Base-by-base conservation (phyloP, 2,113 vertebrate genomes). In the Felis chaus region DNA sequence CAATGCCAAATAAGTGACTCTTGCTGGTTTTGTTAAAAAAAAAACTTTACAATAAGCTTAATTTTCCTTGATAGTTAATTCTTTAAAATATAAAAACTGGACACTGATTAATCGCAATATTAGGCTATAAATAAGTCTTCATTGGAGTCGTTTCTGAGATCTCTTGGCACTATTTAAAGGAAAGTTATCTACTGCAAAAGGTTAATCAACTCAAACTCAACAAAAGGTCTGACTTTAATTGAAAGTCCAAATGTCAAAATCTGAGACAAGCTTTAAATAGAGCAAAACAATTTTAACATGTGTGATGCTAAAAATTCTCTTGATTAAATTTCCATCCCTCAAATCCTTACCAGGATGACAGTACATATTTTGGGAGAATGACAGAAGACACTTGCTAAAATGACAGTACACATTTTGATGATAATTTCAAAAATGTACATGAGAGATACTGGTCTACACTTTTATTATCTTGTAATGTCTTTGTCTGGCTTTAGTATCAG, bases 221-320 rank as follows among this genome's bases (percentile, higher is more conserved):
- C 90, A 92, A 96, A 96, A 97, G 91, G 96, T 97, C 79, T 97
- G 95, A 98, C 88, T 98, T 97, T 98, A 96, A 98, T 97, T 97
- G 88, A 96, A 98, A 98, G 97, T 98, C 98, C 97, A 98, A 98
- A 98, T 98, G 97, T 98, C 97, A 98, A 95, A 98, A 97, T 97
- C 91, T 91, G 81, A 98, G 76, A 96, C 85, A 97, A 73, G 66
- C 57, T 97, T 97, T 97, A 97, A 97, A 94, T 95, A 86, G 88
- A 98, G 73, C 92, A 97, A 97, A 97, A 98, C 95, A 97, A 97
- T 97, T 97, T 97, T 95, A 97, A 94, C 94, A 97, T 91, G 91
- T 96, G 85, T 93, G 81, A 96, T 89, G 78, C 89, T 97, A 96
- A 97, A 97, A 97, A 87, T 76, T 76, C 80, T 92, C 68, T 79